A percentile compares a stretch with the other conserved stretches of the same genome.
Conservation (phyloP, 1,140 invertebrate species). For the Euwallacea similis region DNA sequence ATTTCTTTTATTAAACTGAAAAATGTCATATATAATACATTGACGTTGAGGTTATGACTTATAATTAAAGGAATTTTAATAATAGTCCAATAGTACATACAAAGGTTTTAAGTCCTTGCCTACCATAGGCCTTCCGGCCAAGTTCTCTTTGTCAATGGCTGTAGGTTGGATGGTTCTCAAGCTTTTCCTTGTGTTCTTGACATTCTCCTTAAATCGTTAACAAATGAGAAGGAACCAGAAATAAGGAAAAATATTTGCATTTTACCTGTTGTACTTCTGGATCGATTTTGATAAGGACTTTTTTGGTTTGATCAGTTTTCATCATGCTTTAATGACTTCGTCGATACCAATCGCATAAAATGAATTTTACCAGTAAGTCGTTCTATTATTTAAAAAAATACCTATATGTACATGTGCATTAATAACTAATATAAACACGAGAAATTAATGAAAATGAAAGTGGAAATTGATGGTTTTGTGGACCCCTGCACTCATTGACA, state of each 20-base stretch:
- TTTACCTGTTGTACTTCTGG: constrained; percentile 55
- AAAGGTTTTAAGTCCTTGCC: constrained; percentile 41
- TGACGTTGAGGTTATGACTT: neutral
- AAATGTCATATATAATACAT: neutral
- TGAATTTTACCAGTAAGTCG: too few species aligned
- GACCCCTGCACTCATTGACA: too few species aligned
- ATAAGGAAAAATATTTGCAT: constrained; percentile 6
- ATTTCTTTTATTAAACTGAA: too few species aligned
- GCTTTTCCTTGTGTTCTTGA: constrained; percentile 59
- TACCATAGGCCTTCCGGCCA: constrained; percentile 58
- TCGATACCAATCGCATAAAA: too few species aligned
- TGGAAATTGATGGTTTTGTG: too few species aligned
- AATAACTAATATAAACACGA: too few species aligned
- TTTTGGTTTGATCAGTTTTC: constrained; percentile 47
- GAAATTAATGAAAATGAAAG: too few species aligned
- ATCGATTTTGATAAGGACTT: constrained; percentile 56
- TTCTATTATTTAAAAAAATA: too few species aligned
- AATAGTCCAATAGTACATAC: constrained; percentile 26
- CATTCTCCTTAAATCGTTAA: constrained; percentile 51
- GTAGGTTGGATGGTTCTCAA: constrained; percentile 65
- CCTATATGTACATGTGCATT: too few species aligned
- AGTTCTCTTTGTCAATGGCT: constrained; percentile 65
- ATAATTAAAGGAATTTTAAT: constrained; percentile 14
- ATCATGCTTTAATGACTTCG: constrained; percentile 30
- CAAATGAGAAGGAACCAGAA: neutral